phyloP scores from a whole-genome alignment of 2,113 vertebrate species.

The Harpagus bidentatus region DNA sequence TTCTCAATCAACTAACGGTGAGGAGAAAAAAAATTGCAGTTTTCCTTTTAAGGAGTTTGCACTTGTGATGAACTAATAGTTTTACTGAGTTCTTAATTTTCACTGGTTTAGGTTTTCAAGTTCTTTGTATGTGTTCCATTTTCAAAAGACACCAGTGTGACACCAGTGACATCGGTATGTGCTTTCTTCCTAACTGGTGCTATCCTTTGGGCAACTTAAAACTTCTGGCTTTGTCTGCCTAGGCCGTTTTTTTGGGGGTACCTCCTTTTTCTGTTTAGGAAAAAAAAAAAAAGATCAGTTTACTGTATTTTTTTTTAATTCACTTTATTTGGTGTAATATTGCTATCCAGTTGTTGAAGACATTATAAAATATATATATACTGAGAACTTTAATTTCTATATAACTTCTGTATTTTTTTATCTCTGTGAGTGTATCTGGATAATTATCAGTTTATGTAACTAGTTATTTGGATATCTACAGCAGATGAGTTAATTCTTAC shows the following conservation, averaged over 20 bases:
- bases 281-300: not conserved
- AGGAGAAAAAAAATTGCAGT: not conserved
- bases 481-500: not conserved
- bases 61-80: not conserved
- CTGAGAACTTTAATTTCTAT: not conserved
- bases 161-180: not conserved
- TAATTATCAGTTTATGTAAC: not conserved
- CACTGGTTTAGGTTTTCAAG: not conserved
- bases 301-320: not conserved
- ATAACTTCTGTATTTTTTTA: not conserved
- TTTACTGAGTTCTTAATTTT: not conserved
- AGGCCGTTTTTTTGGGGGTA: not conserved
- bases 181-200: not conserved
- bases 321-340: not conserved
- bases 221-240: not conserved
- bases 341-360: not conserved
- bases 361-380: not conserved
- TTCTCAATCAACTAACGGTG: not conserved
- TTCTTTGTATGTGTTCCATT: not conserved
- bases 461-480: not conserved
- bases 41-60: not conserved
- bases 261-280: not conserved
- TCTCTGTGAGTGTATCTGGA: not conserved
- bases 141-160: not conserved
- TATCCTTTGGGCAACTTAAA: not conserved